Conservation (phyloP, 2,113 vertebrate genomes). For the Pachycephala philippinensis region DNA sequence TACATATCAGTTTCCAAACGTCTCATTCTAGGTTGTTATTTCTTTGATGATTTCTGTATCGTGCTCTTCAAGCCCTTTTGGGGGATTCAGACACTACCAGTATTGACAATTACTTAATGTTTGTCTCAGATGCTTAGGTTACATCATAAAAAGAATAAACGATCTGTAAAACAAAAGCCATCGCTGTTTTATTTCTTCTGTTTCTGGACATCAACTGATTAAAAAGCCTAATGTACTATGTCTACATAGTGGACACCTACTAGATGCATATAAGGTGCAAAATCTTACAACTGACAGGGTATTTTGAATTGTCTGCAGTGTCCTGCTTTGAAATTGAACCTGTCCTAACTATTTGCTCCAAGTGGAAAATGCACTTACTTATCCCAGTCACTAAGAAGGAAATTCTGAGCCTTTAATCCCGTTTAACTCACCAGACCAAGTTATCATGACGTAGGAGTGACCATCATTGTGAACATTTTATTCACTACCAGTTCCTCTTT, state of each 20-base stretch:
- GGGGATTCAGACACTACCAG: not conserved
- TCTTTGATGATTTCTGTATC: not conserved
- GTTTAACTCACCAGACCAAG: not conserved
- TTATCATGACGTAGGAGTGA: not conserved
- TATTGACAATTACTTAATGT: not conserved
- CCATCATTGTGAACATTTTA: rapidly evolving
- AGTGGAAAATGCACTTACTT: not conserved
- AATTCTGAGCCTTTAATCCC: not conserved
- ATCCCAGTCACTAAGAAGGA: not conserved
- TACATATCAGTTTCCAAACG: not conserved
- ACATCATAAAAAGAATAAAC: not conserved
- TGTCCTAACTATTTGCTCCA: not conserved
- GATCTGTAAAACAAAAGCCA: not conserved
- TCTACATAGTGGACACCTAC: not conserved
- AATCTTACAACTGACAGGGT: not conserved
- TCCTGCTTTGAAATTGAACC: not conserved
- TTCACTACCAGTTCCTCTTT: not conserved
- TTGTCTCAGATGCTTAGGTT: not conserved
- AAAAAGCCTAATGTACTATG: not conserved
- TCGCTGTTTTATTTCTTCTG: not conserved
- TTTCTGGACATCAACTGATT: not conserved
- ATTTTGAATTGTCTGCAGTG: not conserved
- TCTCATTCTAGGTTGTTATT: not conserved
- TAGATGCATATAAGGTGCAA: not conserved
- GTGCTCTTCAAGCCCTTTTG: not conserved